Evolutionary conservation across 2,113 vertebrate species (phyloP).

Genomic region (Mobula birostris): DNA sequence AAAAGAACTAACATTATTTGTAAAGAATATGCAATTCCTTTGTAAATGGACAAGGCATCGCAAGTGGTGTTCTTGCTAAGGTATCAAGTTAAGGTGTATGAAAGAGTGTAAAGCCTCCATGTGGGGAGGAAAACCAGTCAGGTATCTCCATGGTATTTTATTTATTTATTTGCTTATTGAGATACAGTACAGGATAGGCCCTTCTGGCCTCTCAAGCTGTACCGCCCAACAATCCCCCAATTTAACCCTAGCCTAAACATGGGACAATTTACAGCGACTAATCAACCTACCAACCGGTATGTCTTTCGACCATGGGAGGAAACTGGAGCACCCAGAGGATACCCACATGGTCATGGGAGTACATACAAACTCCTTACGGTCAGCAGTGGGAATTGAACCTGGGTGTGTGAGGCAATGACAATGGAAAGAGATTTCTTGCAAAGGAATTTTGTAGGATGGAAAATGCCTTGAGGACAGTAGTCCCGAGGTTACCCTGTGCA

Average conservation of each 20-base stretch:
- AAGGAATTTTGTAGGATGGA: neutral
- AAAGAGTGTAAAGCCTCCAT: neutral
- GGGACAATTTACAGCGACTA: no score
- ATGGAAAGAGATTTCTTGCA: neutral
- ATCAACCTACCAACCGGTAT: no score
- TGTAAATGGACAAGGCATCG: neutral
- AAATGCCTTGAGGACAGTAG: neutral
- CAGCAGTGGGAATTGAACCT: no score
- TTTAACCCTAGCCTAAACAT: no score
- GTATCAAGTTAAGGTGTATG: neutral
- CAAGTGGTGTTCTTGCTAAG: neutral
- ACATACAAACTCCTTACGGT: no score
- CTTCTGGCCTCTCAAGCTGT: no score
- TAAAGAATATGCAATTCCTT: neutral
- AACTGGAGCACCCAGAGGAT: no score
- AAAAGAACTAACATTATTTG: neutral
- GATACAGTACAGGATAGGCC: no score
- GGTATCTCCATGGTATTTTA: neutral
- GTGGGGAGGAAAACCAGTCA: neutral
- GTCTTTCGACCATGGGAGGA: no score
- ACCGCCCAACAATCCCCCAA: no score
- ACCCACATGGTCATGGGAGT: no score
- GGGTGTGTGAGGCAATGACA: neutral
- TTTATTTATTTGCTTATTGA: no score
- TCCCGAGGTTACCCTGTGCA: neutral